Evolutionary conservation across 2,888 invertebrate species (phyloP), one percentile per base, ranked within the genome.

Genomic region (Drosophila phalerata): DNA sequence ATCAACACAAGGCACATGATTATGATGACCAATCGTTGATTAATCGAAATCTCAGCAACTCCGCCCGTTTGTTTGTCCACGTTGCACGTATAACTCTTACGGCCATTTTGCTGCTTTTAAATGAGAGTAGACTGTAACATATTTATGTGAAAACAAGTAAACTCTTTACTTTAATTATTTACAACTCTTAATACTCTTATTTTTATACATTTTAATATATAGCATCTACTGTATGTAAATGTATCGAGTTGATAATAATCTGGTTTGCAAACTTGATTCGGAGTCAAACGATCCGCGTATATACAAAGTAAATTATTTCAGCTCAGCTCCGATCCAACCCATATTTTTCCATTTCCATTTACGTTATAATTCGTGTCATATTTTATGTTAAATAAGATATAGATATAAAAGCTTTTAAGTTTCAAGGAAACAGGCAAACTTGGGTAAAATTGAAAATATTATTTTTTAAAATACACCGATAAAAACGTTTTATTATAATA

Each of bases 21-120:
- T 61, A 42, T 53, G 48, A 53, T 51, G n/a, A 47, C 79, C 79
- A 74, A 74, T 73, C 60, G 56, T 43, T 66, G 52, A 28, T 48
- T 37, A 34, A 67, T 53, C 11, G 19, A 43, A 43, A 30, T n/a
- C 13, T 15, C 3, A 28, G 13, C 19, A 40, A 53, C 13, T 8
- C 38, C 78, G 73, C 78, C 73, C 22, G 4, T 22, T 3, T 22
- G 3, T 0, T 22, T 22, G 3, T 0, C 4, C 22, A 22, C 22
- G 4, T 22, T 22, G 22, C 22, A 22, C 28, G 42, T 19, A 37
- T 53, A 22, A 30, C 5, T 47, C 9, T 47, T 42, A 47, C 32
- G 32, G 17, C 32, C 37, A 57, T 19, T 53, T 52, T 48, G 37
- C n/a, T n/a, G 19, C 17, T 19, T 47, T 9, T 40, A 17, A 38